Evolutionary conservation across 2,113 vertebrate species (phyloP).

Genomic region (Tapirus terrestris): DNA sequence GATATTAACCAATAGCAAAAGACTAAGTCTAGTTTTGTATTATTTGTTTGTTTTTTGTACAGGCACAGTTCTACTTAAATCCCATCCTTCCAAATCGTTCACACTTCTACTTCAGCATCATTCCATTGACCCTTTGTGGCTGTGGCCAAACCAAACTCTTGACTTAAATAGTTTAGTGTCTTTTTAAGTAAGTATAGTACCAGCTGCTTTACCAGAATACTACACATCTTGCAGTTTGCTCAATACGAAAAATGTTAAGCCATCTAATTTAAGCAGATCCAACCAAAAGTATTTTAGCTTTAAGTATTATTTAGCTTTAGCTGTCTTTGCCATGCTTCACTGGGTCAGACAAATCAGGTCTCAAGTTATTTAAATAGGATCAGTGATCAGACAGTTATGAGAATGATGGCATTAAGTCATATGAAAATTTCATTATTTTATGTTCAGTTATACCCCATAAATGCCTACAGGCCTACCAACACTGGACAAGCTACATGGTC

Average conservation of each 20-base stretch:
- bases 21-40: neutral
- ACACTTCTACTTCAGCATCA: neutral
- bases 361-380: conserved; percentile 55
- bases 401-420: neutral
- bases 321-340: neutral
- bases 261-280: conserved; percentile 46
- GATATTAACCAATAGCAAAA: neutral
- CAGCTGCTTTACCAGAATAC: conserved; percentile 5
- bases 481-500: neutral
- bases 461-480: neutral
- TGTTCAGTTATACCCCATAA: conserved; percentile 24
- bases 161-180: conserved; percentile 1
- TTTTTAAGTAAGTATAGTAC: neutral
- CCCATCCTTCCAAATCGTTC: conserved; percentile 6
- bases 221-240: neutral
- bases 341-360: conserved; percentile 43
- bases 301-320: too few species aligned
- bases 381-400: conserved; percentile 33
- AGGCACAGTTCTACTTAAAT: neutral
- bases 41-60: neutral
- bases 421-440: conserved; percentile 40
- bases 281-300: conserved; percentile 45
- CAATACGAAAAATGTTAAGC: conserved; percentile 52
- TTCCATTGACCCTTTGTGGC: neutral
- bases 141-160: conserved; percentile 27